Conservation (phyloP, 2,797 vertebrate genomes). For the Margarornis squamiger region DNA sequence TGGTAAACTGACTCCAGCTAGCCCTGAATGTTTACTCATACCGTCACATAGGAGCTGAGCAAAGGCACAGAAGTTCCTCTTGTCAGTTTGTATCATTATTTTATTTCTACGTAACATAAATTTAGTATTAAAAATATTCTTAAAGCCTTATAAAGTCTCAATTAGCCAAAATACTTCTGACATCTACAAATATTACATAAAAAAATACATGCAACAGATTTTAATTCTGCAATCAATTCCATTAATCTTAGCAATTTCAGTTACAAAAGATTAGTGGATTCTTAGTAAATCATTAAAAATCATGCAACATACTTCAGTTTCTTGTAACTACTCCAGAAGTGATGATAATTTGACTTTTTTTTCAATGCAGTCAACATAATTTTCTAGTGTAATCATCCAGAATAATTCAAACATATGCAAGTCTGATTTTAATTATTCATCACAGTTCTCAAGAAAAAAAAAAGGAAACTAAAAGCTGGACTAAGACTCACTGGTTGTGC, state of each 20-base stretch:
- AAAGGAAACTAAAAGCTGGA: neutral
- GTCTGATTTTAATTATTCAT: neutral
- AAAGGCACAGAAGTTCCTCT: neutral
- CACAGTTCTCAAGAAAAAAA: neutral
- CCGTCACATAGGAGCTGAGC: accelerated
- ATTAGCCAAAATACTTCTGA: neutral
- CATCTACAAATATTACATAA: neutral
- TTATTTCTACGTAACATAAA: neutral
- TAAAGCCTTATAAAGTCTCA: neutral
- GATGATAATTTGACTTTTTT: neutral
- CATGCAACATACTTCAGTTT: neutral
- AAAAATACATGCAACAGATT: neutral
- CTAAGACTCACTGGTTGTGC: neutral
- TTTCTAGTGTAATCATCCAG: neutral
- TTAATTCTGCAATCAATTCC: neutral
- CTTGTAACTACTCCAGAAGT: neutral
- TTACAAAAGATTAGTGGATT: neutral
- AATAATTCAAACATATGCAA: neutral
- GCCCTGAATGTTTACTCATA: too few species aligned
- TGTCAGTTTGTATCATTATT: neutral
- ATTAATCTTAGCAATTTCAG: neutral
- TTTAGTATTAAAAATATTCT: neutral
- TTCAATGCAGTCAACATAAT: neutral
- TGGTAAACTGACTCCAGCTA: neutral
- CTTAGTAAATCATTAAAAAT: neutral